phyloP scores from a whole-genome alignment of 1,140 invertebrate species.

The Campoletis sonorensis region DNA sequence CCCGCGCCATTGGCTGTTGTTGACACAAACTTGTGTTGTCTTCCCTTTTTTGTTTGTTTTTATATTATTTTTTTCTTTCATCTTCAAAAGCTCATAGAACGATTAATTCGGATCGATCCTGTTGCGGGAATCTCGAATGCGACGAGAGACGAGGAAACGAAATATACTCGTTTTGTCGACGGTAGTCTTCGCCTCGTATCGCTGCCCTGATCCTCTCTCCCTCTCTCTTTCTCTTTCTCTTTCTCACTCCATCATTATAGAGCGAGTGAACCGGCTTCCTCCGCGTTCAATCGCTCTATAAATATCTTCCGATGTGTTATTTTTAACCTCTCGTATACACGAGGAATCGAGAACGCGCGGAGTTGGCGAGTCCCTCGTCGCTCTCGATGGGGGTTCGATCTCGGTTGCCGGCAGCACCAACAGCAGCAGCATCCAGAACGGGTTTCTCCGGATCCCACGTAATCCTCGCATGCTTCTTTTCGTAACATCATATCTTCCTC shows the following conservation, averaged over 20 bases:
- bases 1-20: no score
- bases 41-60: not conserved
- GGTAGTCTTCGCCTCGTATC: not conserved
- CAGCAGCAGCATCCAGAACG: conserved; percentile 39
- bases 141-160: conserved; percentile 1
- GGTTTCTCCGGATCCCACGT: conserved; percentile 55
- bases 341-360: conserved; percentile 31
- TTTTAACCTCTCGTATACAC: conserved; percentile 66
- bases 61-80: not conserved
- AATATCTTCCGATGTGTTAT: conserved; percentile 71
- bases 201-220: not conserved
- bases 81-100: not conserved
- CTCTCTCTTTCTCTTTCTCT: conserved; percentile 24
- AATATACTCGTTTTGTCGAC: not conserved
- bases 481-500: conserved; percentile 42
- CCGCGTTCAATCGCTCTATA: conserved; percentile 64
- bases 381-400: conserved; percentile 32
- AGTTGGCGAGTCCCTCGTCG: conserved; percentile 36
- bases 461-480: conserved; percentile 30
- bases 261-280: conserved; percentile 28
- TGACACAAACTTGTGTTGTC: no score
- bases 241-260: conserved; percentile 9
- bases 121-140: not conserved
- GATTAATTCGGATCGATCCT: conserved; percentile 6
- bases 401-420: not conserved